phyloP scores from a whole-genome alignment of 1,140 invertebrate species.

The Littorina saxatilis region DNA sequence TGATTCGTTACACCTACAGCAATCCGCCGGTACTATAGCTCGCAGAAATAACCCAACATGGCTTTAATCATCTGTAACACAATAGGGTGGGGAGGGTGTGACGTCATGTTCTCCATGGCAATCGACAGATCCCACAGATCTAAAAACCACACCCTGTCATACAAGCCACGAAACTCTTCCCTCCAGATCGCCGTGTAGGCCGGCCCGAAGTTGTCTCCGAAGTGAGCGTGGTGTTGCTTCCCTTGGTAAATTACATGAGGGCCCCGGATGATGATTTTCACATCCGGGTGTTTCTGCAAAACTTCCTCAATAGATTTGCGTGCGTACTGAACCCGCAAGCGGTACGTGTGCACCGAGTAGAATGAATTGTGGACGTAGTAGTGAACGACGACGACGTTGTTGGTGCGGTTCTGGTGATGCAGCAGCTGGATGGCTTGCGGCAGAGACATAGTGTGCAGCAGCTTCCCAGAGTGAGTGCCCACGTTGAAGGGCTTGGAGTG shows the following conservation, averaged over 20 bases:
- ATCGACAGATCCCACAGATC: constrained; percentile 31
- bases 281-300: neutral
- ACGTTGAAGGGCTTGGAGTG: neutral
- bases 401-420: neutral
- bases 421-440: neutral
- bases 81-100: neutral
- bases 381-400: neutral
- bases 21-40: no score
- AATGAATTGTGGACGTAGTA: neutral
- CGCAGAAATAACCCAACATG: neutral
- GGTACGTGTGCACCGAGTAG: neutral
- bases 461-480: neutral
- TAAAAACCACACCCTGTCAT: constrained; percentile 22
- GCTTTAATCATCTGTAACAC: neutral
- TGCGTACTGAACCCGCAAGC: neutral
- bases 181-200: neutral
- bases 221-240: neutral
- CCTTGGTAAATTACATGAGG: constrained; percentile 13
- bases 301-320: neutral
- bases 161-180: neutral
- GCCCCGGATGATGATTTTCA: constrained; percentile 10
- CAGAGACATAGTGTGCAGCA: neutral
- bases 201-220: constrained; percentile 12
- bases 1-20: no score
- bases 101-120: neutral